Evolutionary conservation across 2,797 vertebrate species (phyloP), one percentile per base, ranked within the genome.

Genomic region (Smutsia gigantea): DNA sequence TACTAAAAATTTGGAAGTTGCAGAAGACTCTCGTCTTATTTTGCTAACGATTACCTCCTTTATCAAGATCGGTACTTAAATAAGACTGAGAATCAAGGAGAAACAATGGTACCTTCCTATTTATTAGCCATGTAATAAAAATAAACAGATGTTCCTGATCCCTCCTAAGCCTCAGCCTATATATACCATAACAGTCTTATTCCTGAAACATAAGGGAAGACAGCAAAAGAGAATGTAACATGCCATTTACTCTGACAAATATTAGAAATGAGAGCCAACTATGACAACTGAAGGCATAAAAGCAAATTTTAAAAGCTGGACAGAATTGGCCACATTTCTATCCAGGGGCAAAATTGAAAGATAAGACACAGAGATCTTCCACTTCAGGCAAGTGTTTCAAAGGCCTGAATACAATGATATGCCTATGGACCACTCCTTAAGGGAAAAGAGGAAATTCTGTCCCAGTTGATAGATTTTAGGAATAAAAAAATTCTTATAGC

Each of bases 131-230:
- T 11, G 61, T 29, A 79, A 42, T 78, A 57, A 88, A 75, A 90
- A 10, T n/a, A 51, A 57, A 57, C 0, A 90, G 34, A 90, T 53
- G 69, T 59, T 92, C 68, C 59, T 79, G 37, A 82, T 39, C 89
- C 19, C n/a, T 90, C 19, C 66, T 55, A 82, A 57, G 63, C 82
- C 89, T 97, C 71, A 78, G 84, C 6, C 57, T 59, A 68, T 42
- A 90, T 74, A 29, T 75, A 46, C 46, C 46, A 46, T 51, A 93
- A 64, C 12, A 74, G 59, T 19, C 78, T 63, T 89, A 46, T 21
- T 84, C 15, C 72, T 88, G 59, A 97, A 95, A 94, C 61, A 51
- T 4, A 29, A 3, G 57, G 79, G 55, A 81, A 93, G 74, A 57
- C 0, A n/a, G 75, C 39, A 83, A 2, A 64, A 61, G 11, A 77